Evolutionary conservation across 2,888 invertebrate genomes (phyloP), one percentile per base, ranked within the genome.

Genomic region (Dasysyrphus tricinctus): DNA sequence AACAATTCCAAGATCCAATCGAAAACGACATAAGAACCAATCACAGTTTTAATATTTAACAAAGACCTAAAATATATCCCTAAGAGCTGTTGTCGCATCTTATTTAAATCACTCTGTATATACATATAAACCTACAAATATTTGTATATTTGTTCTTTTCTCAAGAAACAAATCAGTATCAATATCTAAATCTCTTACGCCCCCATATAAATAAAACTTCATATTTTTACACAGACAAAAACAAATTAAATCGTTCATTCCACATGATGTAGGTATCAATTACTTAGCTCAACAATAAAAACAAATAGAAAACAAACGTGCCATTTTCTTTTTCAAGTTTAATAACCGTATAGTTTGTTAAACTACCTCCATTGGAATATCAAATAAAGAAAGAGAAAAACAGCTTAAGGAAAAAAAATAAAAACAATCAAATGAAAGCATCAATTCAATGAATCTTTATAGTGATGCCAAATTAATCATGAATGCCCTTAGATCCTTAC

Each of bases 371-470:
- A 19, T 24, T 65, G 16, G n/a, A 59, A 24, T 9, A 42, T 42
- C 7, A 42, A 67, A 51, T 34, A 59, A 57, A 34, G 32, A 16
- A 5, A 16, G 56, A 32, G 16, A 16, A 74, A 32, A 44, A 39
- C 3, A 32, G 5, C 49, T 51, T 51, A 11, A 51, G 49, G 19
- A 44, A 56, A 37, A 39, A 63, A 42, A 44, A 79, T 47, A 47
- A 39, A 73, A 61, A 74, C 80, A 69, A 69, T 75, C 51, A 80
- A 56, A 47, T 67, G 39, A 65, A 59, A 49, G 37, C 57, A 44
- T 54, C 51, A 59, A 74, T 54, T 69, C 44, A 69, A 69, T 69
- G 44, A 69, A 61, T 24, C 42, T 74, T 51, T 74, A 44, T 69
- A 42, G 47, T 47, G 39, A 74, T 69, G 69, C 51, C 67, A 80